Conservation (phyloP, 2,888 invertebrate genomes). For the Hirtodrosophila histrioides region DNA sequence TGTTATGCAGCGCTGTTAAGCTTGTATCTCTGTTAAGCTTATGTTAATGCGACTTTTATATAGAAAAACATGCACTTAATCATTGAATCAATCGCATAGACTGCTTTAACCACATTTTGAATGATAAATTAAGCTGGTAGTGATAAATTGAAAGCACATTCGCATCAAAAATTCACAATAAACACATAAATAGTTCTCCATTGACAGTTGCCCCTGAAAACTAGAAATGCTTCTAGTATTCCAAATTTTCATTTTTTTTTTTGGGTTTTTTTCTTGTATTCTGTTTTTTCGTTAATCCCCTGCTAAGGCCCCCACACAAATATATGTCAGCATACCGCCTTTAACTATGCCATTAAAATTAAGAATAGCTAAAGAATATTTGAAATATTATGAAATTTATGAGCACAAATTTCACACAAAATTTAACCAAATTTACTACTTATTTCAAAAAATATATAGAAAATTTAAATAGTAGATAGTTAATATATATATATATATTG, state of each 20-base stretch:
- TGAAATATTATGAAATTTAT: constrained; percentile 45
- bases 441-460: background rate
- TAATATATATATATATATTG: constrained; percentile 28
- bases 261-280: background rate
- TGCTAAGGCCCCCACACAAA: constrained; percentile 11
- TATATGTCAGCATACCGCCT: constrained; percentile 35
- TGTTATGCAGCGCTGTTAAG: no score
- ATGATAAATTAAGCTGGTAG: constrained; percentile 4
- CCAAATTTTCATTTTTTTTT: no score
- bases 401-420: constrained; percentile 41
- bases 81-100: no score
- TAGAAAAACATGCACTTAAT: no score
- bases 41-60: no score
- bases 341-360: constrained; percentile 40
- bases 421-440: constrained; percentile 17
- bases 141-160: constrained; percentile 2
- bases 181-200: constrained; percentile 2
- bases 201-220: constrained; percentile 6
- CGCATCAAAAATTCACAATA: background rate
- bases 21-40: no score
- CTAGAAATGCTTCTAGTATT: background rate
- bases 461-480: constrained; percentile 2
- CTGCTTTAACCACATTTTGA: no score
- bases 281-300: constrained; percentile 35
- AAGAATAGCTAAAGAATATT: constrained; percentile 30